Base-by-base conservation (phyloP, 1,140 invertebrate species). In the Pseudobourletiella spinata region DNA sequence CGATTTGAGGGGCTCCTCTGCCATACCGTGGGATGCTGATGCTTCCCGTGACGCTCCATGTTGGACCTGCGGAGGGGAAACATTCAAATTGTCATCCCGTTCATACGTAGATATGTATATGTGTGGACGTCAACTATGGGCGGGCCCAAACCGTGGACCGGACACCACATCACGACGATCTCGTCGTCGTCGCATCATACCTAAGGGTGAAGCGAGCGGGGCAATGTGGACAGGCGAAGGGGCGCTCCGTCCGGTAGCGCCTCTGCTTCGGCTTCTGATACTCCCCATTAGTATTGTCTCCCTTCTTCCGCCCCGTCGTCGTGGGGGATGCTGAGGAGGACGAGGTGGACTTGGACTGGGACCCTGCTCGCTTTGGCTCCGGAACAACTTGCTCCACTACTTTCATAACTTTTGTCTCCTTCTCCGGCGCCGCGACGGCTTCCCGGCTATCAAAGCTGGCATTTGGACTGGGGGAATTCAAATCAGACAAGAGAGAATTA, bases 1-100 rank as follows among this genome's bases (percentile, higher is more conserved):
- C 68, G 44, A 59, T 71, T 66, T 54, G 70, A 57, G 8, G 68
- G 68, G 48, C 64, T 66, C 50, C 68, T 29, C 67, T 72, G 68
- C 87, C 89, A 93, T 66, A 82, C 84, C 54, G 91, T 86, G 0
- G 90, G 90, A 78, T 95, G 91, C 70, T 94, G 91, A 69, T 93
- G 89, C 72, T 95, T 95, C 0, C 94, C 87, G 64, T 95, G 91
- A 1, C 91, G 77, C 74, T 95, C 91, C 89, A 94, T 94, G 71
- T 94, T 94, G 6, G 89, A 92, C 6, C 67, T 57, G 54, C 8
- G n/a, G n/a, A n/a, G n/a, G n/a, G n/a, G n/a, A n/a, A n/a, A n/a
- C n/a, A n/a, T n/a, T n/a, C n/a, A n/a, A n/a, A n/a, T n/a, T n/a
- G n/a, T n/a, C n/a, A n/a, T n/a, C n/a, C n/a, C n/a, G n/a, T n/a